Percentiles rank a stretch among this genome's conserved stretches.
Evolutionary conservation across 2,888 invertebrate species (phyloP).

Genomic region (Hecatera dysodea): DNA sequence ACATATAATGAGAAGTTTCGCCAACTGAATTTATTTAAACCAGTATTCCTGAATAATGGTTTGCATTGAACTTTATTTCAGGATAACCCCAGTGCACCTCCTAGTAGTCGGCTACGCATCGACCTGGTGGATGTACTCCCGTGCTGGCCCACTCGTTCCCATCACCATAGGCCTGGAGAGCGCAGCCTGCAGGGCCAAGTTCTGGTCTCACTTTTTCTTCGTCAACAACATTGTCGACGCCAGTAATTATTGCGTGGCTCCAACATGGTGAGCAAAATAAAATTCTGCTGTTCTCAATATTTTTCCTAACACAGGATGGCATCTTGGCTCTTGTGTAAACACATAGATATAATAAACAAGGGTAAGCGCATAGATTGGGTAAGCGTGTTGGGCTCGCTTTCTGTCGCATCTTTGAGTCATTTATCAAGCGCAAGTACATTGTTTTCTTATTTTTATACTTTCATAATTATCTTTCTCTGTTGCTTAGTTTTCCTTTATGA

Average conservation of each 20-base stretch:
- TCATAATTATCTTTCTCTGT: not conserved
- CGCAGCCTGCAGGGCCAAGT: constrained; percentile 57
- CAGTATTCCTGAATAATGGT: too few species aligned
- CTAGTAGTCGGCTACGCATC: constrained; percentile 58
- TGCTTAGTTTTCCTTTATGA: not conserved
- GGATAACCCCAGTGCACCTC: constrained; percentile 63
- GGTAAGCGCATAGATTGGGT: too few species aligned
- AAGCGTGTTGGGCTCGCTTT: too few species aligned
- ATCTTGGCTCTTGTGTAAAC: too few species aligned
- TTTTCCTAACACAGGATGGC: too few species aligned
- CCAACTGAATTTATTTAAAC: too few species aligned
- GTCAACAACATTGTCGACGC: constrained; percentile 62
- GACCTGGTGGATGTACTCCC: constrained; percentile 60
- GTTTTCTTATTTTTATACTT: too few species aligned
- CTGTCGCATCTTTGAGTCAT: too few species aligned
- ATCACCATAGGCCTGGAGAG: constrained; percentile 56
- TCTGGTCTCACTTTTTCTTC: constrained; percentile 64
- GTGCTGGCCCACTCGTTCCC: constrained; percentile 57
- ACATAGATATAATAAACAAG: too few species aligned
- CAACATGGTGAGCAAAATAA: constrained; percentile 61
- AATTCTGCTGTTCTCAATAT: too few species aligned
- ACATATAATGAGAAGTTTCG: too few species aligned
- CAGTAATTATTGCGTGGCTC: constrained; percentile 50
- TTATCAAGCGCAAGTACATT: too few species aligned
- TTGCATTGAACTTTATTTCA: constrained; percentile 16